A percentile compares a stretch with the other conserved stretches of the same genome.
Conservation (phyloP, 2,113 vertebrate genomes). For the Acanthisitta chloris region DNA sequence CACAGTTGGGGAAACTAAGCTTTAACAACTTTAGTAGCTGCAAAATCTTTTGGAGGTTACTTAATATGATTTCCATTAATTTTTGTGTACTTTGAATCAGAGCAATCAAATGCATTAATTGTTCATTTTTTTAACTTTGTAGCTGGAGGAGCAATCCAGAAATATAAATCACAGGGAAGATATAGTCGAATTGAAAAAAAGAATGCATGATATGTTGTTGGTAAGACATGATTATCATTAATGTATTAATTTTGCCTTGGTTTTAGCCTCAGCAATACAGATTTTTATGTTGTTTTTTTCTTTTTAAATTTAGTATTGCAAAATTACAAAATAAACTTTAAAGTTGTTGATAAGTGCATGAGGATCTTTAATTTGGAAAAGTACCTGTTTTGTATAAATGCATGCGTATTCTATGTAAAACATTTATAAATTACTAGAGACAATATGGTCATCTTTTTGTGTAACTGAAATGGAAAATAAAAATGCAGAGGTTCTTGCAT, state of each 20-base stretch:
- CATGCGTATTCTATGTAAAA: background rate
- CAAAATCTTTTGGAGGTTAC: fast-evolving
- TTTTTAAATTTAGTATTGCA: background rate
- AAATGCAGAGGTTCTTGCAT: background rate
- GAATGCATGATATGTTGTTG: constrained; percentile 85
- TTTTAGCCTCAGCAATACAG: background rate
- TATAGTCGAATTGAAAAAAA: constrained; percentile 83
- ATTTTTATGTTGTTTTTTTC: background rate
- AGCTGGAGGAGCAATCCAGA: constrained; percentile 92
- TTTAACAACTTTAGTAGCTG: background rate
- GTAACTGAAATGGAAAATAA: background rate
- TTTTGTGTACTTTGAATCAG: background rate
- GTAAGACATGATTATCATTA: constrained; percentile 71
- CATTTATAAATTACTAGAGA: background rate
- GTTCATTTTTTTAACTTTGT: constrained; percentile 9
- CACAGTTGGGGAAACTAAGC: background rate
- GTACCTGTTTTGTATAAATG: background rate
- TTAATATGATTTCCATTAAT: background rate
- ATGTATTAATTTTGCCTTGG: background rate
- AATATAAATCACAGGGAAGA: constrained; percentile 85
- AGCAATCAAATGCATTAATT: background rate
- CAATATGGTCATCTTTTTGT: background rate
- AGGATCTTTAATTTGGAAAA: background rate
- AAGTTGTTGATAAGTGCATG: background rate
- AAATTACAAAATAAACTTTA: background rate